Evolutionary conservation across 2,113 vertebrate genomes (phyloP), one percentile per base, ranked within the genome.

Genomic region (Chionodraco myersi): DNA sequence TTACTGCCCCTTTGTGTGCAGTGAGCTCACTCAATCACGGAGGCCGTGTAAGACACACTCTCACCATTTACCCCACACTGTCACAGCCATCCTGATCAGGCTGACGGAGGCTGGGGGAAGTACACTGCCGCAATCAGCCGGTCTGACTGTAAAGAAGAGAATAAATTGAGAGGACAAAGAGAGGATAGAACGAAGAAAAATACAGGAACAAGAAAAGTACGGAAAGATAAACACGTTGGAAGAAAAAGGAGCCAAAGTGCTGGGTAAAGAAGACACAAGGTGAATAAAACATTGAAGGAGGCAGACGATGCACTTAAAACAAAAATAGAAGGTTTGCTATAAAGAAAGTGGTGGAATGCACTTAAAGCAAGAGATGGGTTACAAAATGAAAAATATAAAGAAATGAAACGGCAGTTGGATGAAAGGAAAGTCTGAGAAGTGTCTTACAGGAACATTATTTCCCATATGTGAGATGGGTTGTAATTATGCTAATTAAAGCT

Each of bases 1-100:
- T 94, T 94, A 92, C 89, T 75, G 88, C 51, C 77, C 89, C 87
- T 91, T 92, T 92, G 93, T 92, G 91, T 89, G 74, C 83, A 10
- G 8, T 61, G 72, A 80, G 88, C 85, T 88, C 82, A 77, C 83
- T 92, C 90, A 85, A 81, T 91, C 90, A 86, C 79, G 56, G 83
- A 79, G 75, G 54, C 76, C 30, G 54, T 92, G 84, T 89, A 86
- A 83, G 80, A 89, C 84, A 83, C 88, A 70, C 80, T 26, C 84
- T 26, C 84, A 75, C 81, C 86, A 75, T 87, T 90, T 87, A 88
- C 82, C 77, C 73, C 85, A 86, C 73, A 80, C 85, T 72, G 86
- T 75, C 67, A 72, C 81, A 72, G 45, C 54, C 80, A 61, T 66
- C 77, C 82, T 71, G 91, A 91, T 91, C 89, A 85, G 72, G 80